Evolutionary conservation across 2,888 invertebrate genomes (phyloP), one percentile per base, ranked within the genome.

Genomic region (Tenthredo notha): DNA sequence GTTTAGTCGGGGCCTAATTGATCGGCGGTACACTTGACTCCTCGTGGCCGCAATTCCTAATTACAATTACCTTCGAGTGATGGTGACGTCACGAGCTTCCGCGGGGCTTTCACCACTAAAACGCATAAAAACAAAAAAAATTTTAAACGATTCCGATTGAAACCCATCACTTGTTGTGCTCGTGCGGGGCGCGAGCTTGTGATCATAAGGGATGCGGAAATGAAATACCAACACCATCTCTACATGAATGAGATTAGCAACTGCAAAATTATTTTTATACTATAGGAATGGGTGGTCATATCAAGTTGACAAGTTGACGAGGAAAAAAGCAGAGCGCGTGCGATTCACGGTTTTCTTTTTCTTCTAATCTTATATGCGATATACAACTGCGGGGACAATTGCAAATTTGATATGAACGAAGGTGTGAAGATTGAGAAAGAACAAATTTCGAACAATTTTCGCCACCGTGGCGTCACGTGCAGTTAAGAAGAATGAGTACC

Each of bases 91-190:
- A 94, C 92, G 91, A 93, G 92, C 93, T 94, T 94, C 94, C 94
- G 93, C 92, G 94, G 92, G 92, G 94, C 92, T 93, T 93, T 94
- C 94, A 94, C 93, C 93, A 93, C 94, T 94, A 94, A 93, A 94
- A 94, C 92, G 92, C 90, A 94, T 90, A 93, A 92, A 91, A 92
- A 92, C 92, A 87, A 89, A 88, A 88, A 54, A 88, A 77, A 86
- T 84, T 84, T 75, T 54, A 25, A 72, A 74, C 47, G 25, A 84
- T 50, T 37, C 37, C n/a, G 50, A 77, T 85, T 86, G 84, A 87
- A 87, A 87, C 86, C 82, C 77, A 77, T 21, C 15, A 58, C 54
- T 47, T 40, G 54, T 54, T 47, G 83, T 83, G 83, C 67, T 67
- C 25, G 83, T 83, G 65, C 83, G 47, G 43, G 40, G 29, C 33